phyloP scores from a whole-genome alignment of 2,797 vertebrate genomes.

The Cottoperca gobio region DNA sequence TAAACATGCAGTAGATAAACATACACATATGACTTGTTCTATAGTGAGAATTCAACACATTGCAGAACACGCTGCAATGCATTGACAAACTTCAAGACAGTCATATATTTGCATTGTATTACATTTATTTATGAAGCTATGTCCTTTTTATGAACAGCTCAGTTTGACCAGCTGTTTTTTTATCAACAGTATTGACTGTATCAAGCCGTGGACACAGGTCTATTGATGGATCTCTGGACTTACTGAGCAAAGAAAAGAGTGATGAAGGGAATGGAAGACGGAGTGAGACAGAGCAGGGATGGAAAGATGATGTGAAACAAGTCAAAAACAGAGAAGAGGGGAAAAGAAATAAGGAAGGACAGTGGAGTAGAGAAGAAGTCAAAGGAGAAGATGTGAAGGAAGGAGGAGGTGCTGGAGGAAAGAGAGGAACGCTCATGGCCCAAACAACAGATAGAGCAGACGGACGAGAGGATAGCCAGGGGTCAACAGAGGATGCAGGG shows the following conservation, averaged over 20 bases:
- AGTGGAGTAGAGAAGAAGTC: not conserved
- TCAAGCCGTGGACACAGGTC: constrained; percentile 54
- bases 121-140: not conserved
- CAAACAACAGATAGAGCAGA: constrained; percentile 39
- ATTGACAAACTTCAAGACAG: not conserved
- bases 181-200: constrained; percentile 28
- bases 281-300: constrained; percentile 47
- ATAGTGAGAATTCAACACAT: not conserved
- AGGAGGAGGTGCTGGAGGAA: constrained; percentile 41
- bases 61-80: not conserved
- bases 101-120: not conserved
- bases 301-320: constrained; percentile 52
- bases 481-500: constrained; percentile 28
- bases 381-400: constrained; percentile 41
- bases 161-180: not conserved
- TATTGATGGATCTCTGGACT: constrained; percentile 38
- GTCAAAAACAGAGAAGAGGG: constrained; percentile 54
- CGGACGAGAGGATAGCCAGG: constrained; percentile 16
- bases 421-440: not conserved
- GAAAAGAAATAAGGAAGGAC: constrained; percentile 24
- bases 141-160: not conserved
- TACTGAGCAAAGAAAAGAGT: constrained; percentile 11
- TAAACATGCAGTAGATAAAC: constrained; percentile 43
- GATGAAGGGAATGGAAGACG: constrained; percentile 56
- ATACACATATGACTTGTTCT: constrained; percentile 10